Evolutionary conservation across 2,888 invertebrate genomes (phyloP).

Genomic region (Netelia melanura): DNA sequence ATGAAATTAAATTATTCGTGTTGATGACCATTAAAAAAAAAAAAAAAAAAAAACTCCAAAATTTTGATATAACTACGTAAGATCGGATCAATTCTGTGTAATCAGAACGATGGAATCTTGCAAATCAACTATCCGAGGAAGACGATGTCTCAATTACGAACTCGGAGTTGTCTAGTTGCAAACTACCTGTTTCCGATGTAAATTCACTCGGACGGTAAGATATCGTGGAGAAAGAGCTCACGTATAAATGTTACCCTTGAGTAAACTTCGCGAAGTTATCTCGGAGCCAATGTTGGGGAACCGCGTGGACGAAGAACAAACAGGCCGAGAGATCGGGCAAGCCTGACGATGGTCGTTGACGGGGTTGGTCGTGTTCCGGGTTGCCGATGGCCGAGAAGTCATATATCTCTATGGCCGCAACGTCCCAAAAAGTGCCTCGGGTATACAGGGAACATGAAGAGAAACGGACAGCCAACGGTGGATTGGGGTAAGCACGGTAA

Average conservation of each 20-base stretch:
- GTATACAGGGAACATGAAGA: constrained; percentile 23
- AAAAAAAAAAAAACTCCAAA: no score
- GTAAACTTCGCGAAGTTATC: constrained; percentile 68
- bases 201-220: constrained; percentile 63
- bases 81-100: background rate
- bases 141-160: constrained; percentile 28
- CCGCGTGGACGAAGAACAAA: constrained; percentile 64
- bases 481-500: constrained; percentile 8
- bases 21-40: no score
- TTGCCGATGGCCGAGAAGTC: constrained; percentile 40
- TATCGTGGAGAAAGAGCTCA: constrained; percentile 30
- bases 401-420: constrained; percentile 47
- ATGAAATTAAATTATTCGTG: no score
- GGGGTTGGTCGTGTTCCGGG: constrained; percentile 31
- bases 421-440: constrained; percentile 22
- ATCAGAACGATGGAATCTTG: constrained; percentile 26
- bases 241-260: constrained; percentile 67
- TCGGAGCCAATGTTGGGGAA: constrained; percentile 50
- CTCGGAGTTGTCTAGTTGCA: constrained; percentile 34
- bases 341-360: constrained; percentile 45
- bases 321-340: constrained; percentile 26
- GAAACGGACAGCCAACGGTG: constrained; percentile 44
- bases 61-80: no score
- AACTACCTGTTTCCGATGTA: constrained; percentile 63
- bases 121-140: constrained; percentile 54